phyloP scores from a whole-genome alignment of 2,888 invertebrate genomes.

The Melinaea marsaeus region DNA sequence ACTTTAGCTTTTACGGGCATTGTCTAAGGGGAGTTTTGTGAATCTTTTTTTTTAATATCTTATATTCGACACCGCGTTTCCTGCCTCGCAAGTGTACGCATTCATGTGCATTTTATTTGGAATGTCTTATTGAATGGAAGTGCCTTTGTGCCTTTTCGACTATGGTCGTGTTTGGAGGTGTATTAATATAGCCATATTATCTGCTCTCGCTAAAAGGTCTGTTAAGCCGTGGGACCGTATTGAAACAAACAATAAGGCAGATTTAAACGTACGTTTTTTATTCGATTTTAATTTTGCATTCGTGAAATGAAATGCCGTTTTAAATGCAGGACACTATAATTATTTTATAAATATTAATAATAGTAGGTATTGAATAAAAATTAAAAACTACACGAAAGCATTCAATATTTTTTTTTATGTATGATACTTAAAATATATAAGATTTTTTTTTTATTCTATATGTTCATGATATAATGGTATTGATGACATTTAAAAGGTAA shows the following conservation, averaged over 20 bases:
- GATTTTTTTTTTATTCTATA: too few species aligned
- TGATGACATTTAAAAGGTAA: conserved; percentile 1
- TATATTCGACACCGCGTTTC: conserved; percentile 74
- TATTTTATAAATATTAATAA: too few species aligned
- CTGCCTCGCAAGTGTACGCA: conserved; percentile 69
- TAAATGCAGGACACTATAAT: too few species aligned
- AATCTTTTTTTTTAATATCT: conserved; percentile 47
- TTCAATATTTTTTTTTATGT: too few species aligned
- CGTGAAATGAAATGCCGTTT: background rate
- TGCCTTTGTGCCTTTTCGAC: conserved; percentile 76
- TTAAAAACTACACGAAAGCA: too few species aligned
- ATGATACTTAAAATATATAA: too few species aligned
- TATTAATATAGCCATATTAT: conserved; percentile 64
- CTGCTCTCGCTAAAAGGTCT: conserved; percentile 43
- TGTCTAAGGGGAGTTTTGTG: conserved; percentile 54
- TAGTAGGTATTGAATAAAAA: too few species aligned
- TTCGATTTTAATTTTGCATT: background rate
- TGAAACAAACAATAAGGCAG: conserved; percentile 28
- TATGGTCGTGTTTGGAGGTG: conserved; percentile 58
- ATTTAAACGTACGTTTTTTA: conserved; percentile 25
- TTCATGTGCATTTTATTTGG: conserved; percentile 52
- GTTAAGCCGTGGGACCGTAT: conserved; percentile 55
- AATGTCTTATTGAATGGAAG: conserved; percentile 56
- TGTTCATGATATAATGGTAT: background rate
- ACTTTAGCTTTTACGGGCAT: conserved; percentile 43